Evolutionary conservation across 2,888 invertebrate species (phyloP), one percentile per base, ranked within the genome.

Genomic region (Erebia ligea): DNA sequence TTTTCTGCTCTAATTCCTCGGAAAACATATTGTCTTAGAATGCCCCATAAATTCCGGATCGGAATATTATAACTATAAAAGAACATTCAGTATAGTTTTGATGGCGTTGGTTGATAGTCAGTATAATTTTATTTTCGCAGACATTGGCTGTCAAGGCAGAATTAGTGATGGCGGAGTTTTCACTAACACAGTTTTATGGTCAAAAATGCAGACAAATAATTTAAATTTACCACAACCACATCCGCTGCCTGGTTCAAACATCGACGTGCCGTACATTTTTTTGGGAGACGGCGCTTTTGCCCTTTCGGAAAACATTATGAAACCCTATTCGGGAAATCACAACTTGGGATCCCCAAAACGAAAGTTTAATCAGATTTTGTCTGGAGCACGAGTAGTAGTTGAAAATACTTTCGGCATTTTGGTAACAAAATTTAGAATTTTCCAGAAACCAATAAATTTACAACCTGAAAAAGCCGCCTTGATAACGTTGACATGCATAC

Each of bases 91-190:
- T 42, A 59, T 59, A n/a, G 59, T 59, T 13, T 42, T 59, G 17
- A 40, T 59, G 59, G 59, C 59, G n/a, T 42, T 59, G 17, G 59
- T 59, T 59, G 59, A 59, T 42, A 59, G 40, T 59, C 40, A 59
- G 17, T 59, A 59, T 42, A 40, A 59, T 59, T 59, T 59, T 40
- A 59, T 59, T 40, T 59, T 59, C 17, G 59, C 59, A 17, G 59
- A 59, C 10, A 59, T 59, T 59, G 59, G 59, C 17, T 40, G 59
- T 40, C 59, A 59, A 42, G 59, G 59, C 40, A 40, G 59, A 42
- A 59, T 59, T 40, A 59, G 40, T 59, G 59, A 59, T 40, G 59
- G 59, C n/a, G 42, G 59, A 59, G 42, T 40, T 59, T 59, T 59
- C 17, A 40, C 54, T 54, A 19, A 54, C 54, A 54, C 54, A 54